Conservation (phyloP, 2,888 invertebrate genomes). For the Kryphioiulus occultus region DNA sequence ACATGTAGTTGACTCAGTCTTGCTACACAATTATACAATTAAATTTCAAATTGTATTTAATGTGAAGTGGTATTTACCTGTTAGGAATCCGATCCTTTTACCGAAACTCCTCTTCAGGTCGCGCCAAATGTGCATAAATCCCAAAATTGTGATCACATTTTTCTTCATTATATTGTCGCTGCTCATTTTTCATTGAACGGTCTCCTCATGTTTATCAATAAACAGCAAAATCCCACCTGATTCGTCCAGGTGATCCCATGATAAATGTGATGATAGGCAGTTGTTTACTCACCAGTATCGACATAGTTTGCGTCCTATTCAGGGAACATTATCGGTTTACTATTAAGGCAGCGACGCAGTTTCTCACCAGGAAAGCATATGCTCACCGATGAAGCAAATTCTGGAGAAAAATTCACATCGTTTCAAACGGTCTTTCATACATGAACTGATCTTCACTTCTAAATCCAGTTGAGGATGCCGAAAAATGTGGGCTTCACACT, state of each 20-base stretch:
- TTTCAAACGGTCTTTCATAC: not conserved
- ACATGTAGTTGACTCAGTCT: too few relatives aligned
- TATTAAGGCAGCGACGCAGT: not conserved
- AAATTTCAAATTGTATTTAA: not conserved
- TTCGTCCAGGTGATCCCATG: not conserved
- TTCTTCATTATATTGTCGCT: not conserved
- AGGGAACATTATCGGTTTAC: not conserved
- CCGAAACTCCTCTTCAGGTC: not conserved
- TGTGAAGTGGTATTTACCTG: not conserved
- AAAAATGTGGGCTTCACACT: not conserved
- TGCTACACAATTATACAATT: too few relatives aligned
- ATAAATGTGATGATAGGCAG: not conserved
- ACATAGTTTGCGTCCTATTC: not conserved
- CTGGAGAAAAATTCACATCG: not conserved
- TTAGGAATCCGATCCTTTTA: not conserved
- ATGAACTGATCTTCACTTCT: not conserved
- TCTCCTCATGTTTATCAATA: not conserved
- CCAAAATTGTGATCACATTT: not conserved
- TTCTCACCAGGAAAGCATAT: not conserved
- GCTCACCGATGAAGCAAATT: not conserved
- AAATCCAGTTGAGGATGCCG: not conserved
- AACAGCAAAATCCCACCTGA: not conserved
- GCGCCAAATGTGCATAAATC: not conserved
- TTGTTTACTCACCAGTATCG: not conserved
- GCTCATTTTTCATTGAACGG: not conserved